These are phyloP conservation scores for Pipistrellus pygmaeus DNA, from an alignment of 2,797 vertebrate species.

Conservation along the genomic window DNA sequence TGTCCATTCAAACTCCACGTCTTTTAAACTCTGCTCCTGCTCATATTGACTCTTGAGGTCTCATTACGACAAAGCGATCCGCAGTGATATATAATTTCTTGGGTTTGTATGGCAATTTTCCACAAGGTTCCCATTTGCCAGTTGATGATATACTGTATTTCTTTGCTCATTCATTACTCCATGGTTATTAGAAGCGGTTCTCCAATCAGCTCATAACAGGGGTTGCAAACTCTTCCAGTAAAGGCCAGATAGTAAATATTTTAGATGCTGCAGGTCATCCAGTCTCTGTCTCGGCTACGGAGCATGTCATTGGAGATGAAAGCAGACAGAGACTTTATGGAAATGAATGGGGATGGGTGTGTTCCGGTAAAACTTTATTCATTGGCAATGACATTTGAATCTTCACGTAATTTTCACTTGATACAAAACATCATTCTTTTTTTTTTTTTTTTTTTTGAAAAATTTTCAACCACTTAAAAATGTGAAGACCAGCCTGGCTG, in stretches of 20 bases:
- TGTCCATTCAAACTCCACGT: not conserved
- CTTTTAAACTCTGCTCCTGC: not conserved
- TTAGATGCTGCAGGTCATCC: not conserved
- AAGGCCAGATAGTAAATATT: not conserved
- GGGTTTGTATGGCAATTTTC: not conserved
- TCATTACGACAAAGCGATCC: not conserved
- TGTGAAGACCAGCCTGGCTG: not conserved
- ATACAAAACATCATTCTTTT: not conserved
- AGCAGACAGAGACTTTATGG: not conserved
- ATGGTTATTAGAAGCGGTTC: not conserved
- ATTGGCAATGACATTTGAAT: not conserved
- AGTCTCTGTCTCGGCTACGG: not conserved
- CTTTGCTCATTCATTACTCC: slow-evolving; percentile 20
- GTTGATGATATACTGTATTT: not conserved
- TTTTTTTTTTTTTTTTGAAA: not conserved
- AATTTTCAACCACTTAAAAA: not conserved
- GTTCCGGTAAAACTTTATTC: not conserved
- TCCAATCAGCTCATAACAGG: not conserved
- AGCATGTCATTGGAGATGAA: not conserved
- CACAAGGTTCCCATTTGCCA: not conserved
- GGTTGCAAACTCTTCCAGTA: not conserved
- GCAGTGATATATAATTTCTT: not conserved
- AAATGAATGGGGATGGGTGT: not conserved
- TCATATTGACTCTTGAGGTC: not conserved
- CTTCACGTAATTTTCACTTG: not conserved